These are phyloP conservation scores for Agriotes lineatus DNA, from an alignment of 2,888 invertebrate genomes.

Conservation along the genomic window DNA sequence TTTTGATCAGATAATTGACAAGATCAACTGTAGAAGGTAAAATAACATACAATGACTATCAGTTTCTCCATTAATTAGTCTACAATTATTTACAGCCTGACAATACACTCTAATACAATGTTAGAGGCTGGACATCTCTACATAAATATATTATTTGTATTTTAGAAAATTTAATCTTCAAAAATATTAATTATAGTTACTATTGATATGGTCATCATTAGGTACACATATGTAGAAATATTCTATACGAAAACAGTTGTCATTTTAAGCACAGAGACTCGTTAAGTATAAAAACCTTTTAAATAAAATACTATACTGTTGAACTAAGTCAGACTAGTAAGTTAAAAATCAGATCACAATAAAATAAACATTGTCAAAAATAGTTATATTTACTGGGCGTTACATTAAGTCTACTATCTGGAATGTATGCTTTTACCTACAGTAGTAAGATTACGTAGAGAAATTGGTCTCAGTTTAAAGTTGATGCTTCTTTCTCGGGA, in stretches of 20 bases:
- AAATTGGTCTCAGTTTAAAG: constrained; percentile 55
- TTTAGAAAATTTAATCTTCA: constrained; percentile 6
- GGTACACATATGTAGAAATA: constrained; percentile 19
- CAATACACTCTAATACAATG: neutral
- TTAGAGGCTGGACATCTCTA: neutral
- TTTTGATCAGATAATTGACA: too few species aligned
- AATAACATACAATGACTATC: too few species aligned
- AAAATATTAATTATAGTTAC: constrained; percentile 12
- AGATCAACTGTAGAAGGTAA: too few species aligned
- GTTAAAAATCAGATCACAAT: constrained; percentile 4
- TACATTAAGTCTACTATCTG: constrained; percentile 22
- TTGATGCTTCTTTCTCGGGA: constrained; percentile 79
- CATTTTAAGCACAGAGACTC: neutral
- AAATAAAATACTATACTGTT: neutral
- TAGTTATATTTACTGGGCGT: constrained; percentile 2
- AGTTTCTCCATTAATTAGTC: too few species aligned
- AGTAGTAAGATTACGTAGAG: neutral
- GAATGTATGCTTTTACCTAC: constrained; percentile 28
- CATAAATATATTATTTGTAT: constrained; percentile 11
- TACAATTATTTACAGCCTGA: neutral
- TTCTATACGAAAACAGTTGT: neutral
- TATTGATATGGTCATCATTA: constrained; percentile 28
- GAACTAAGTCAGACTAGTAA: neutral
- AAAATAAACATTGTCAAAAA: constrained; percentile 8
- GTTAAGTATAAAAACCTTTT: neutral